Evolutionary conservation across 2,113 vertebrate genomes (phyloP).

Genomic region (Melanostigma gelatinosum): DNA sequence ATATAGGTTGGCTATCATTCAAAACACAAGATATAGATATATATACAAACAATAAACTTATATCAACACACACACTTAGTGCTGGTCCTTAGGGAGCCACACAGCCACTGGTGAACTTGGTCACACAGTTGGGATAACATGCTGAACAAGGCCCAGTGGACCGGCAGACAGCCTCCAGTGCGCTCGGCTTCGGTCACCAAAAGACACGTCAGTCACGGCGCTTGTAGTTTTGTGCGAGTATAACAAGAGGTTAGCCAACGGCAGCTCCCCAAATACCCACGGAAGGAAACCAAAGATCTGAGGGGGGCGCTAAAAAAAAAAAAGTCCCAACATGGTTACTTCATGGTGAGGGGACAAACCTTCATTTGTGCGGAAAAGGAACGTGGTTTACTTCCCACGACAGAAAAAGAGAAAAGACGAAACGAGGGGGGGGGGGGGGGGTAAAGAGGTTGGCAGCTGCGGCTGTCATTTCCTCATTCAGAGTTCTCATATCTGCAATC

Average conservation of each 20-base stretch:
- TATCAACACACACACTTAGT: constrained; percentile 2
- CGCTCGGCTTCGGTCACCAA: constrained; percentile 30
- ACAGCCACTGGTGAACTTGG: constrained; percentile 17
- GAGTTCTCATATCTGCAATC: constrained; percentile 56
- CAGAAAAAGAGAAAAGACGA: constrained; percentile 26
- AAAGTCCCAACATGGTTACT: constrained; percentile 19
- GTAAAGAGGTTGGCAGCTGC: constrained; percentile 56
- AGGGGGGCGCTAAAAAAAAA: background rate
- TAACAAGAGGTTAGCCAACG: constrained; percentile 32
- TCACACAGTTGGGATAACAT: constrained; percentile 54
- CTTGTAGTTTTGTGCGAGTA: constrained; percentile 26
- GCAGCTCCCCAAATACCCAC: constrained; percentile 21
- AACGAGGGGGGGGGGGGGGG: constrained; percentile 1
- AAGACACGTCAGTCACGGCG: constrained; percentile 40
- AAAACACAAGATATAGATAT: too few species aligned
- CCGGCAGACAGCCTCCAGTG: constrained; percentile 44
- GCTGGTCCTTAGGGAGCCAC: constrained; percentile 12
- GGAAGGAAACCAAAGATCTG: constrained; percentile 25
- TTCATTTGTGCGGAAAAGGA: constrained; percentile 60
- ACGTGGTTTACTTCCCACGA: constrained; percentile 64
- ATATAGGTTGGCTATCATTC: background rate
- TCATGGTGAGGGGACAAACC: constrained; percentile 40
- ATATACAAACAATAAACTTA: background rate
- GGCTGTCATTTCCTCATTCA: constrained; percentile 54
- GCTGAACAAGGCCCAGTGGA: constrained; percentile 57